Conservation (phyloP, 2,888 invertebrate species). For the Serrognathus titanus region DNA sequence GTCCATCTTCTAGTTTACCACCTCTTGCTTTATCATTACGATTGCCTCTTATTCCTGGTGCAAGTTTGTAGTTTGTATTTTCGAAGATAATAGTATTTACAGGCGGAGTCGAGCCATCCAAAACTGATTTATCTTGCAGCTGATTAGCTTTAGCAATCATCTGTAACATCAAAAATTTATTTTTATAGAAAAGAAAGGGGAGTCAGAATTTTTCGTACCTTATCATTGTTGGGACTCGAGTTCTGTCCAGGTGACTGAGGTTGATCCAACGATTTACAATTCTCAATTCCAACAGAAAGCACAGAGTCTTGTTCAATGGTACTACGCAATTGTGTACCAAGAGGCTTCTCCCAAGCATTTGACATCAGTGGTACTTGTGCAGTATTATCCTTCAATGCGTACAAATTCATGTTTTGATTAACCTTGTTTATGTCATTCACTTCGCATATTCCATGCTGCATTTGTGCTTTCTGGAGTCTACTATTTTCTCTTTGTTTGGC, state of each 20-base stretch:
- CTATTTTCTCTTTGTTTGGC: conserved; percentile 68
- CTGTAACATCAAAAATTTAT: conserved; percentile 20
- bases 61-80: conserved; percentile 84
- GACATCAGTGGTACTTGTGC: conserved; percentile 65
- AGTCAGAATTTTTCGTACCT: conserved; percentile 26
- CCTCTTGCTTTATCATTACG: conserved; percentile 59
- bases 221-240: conserved; percentile 48
- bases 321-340: conserved; percentile 64
- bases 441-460: conserved; percentile 44
- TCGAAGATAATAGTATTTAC: conserved; percentile 89
- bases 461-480: conserved; percentile 52
- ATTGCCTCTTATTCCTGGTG: conserved; percentile 55
- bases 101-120: conserved; percentile 75
- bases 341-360: conserved; percentile 85
- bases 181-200: background rate
- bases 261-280: conserved; percentile 43
- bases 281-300: conserved; percentile 39
- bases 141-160: conserved; percentile 35
- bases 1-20: conserved; percentile 57
- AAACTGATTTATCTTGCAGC: conserved; percentile 51
- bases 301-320: conserved; percentile 48
- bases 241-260: conserved; percentile 50
- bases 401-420: conserved; percentile 39
- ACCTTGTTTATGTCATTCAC: conserved; percentile 54
- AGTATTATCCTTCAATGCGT: conserved; percentile 44